phyloP scores from a whole-genome alignment of 2,888 invertebrate species.

The Clitarchus hookeri region DNA sequence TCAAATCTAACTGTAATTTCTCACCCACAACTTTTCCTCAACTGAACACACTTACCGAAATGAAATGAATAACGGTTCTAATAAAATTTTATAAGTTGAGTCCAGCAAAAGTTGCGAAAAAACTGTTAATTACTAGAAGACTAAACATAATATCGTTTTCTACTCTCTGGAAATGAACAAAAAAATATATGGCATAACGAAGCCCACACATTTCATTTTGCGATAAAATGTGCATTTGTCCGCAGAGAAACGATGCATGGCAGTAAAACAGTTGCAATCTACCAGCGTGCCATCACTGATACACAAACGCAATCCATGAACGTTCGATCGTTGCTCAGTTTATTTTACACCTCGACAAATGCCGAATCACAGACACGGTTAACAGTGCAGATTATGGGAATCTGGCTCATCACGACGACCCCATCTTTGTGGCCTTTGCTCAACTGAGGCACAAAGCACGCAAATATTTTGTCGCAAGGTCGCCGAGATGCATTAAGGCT shows the following conservation, averaged over 20 bases:
- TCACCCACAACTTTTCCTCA: background rate
- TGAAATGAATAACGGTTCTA: background rate
- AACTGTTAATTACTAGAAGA: background rate
- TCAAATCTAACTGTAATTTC: conserved; percentile 6
- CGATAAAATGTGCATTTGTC: conserved; percentile 30
- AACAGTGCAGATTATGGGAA: conserved; percentile 4
- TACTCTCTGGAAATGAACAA: conserved; percentile 27
- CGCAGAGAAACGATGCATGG: conserved; percentile 35
- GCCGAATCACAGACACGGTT: conserved; percentile 8
- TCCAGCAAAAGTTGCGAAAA: conserved; percentile 25
- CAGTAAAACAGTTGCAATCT: conserved; percentile 31
- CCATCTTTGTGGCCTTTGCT: background rate
- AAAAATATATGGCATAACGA: conserved; percentile 36
- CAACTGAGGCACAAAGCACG: background rate
- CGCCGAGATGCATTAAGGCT: conserved; percentile 35
- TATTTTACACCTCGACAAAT: conserved; percentile 14
- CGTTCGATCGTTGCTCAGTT: conserved; percentile 21
- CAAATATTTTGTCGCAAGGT: conserved; percentile 21
- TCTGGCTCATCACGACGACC: conserved; percentile 4
- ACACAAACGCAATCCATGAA: conserved; percentile 1
- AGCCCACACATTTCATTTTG: conserved; percentile 35
- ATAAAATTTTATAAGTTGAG: background rate
- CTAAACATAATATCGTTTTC: conserved; percentile 24
- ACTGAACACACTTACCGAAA: background rate
- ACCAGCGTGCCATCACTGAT: background rate